These are phyloP conservation scores for Marmota flaviventris DNA, from an alignment of 2,113 vertebrate genomes.

Conservation along the genomic window DNA sequence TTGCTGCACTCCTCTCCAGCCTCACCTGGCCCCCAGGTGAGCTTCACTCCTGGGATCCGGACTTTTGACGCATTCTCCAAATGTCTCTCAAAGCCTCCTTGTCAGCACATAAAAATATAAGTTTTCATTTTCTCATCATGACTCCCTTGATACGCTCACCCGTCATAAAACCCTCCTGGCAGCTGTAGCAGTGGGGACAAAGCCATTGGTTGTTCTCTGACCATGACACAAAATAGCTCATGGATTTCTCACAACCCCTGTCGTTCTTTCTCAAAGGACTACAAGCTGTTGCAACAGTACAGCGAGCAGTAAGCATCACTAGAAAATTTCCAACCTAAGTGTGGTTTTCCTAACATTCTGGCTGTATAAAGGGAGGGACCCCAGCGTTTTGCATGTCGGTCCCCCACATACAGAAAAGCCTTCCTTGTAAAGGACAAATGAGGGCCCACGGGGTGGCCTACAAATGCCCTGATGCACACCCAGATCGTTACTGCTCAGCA, in stretches of 20 bases:
- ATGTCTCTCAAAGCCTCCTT: not conserved
- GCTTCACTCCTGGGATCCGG: not conserved
- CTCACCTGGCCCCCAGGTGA: not conserved
- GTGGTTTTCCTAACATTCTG: not conserved
- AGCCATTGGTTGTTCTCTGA: conserved; percentile 30
- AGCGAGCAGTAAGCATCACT: not conserved
- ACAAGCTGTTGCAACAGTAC: not conserved
- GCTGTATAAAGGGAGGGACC: not conserved
- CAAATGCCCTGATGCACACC: not conserved
- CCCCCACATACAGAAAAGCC: not conserved
- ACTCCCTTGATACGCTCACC: not conserved
- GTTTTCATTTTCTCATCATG: conserved; percentile 1
- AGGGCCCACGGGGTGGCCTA: not conserved
- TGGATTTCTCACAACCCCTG: not conserved
- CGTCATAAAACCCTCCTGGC: not conserved
- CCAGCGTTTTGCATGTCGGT: rapidly evolving
- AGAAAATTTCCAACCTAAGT: not conserved
- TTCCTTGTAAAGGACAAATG: not conserved
- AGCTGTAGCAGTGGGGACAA: not conserved
- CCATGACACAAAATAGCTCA: not conserved
- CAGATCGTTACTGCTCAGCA: not conserved
- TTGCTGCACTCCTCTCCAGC: not conserved
- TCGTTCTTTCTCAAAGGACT: not conserved
- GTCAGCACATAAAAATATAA: not conserved
- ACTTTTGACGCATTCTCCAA: conserved; percentile 1